Evolutionary conservation across 2,113 vertebrate species (phyloP), one percentile per base, ranked within the genome.

Genomic region (Centropus unirufus): DNA sequence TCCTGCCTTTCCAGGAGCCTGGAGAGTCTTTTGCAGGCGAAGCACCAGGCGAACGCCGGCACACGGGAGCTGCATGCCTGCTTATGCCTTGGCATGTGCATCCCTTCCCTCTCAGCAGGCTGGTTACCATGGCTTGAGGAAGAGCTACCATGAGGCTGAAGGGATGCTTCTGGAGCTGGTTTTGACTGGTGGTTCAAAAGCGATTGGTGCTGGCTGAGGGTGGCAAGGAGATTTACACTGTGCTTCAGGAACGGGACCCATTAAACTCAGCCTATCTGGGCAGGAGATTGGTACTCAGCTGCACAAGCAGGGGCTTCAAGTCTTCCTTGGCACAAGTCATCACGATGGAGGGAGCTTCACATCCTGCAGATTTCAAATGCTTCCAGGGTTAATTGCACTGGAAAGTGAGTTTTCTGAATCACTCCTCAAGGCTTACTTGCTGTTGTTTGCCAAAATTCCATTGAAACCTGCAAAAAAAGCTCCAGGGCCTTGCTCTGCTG

Each of bases 91-190:
- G 2, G 2, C 21, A 20, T 26, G 14, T 11, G 42, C 54, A 36
- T 68, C 14, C 40, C 39, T 44, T 47, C 62, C 21, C 30, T 62
- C 42, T 69, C 24, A 63, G 32, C 18, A 57, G 32, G 30, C 49
- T 63, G 30, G 34, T 21, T 1, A 1, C 57, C 36, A 22, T 0
- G 3, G 55, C 21, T 58, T 1, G 0, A 40, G 32, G 44, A 39
- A 39, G 36, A 63, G 57, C 57, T 76, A 62, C 34, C 27, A 21
- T 23, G 4, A 6, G 27, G 32, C 26, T 46, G 32, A 63, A 30
- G 32, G 49, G 76, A n/a, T 0, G 0, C 68, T 67, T 49, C 73
- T 62, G 75, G 26, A 40, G 30, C 40, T 68, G 34, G 22, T 49
- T 92, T 55, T 24, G 11, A 51, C 51, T 16, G 49, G 61, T 69